Base-by-base conservation (phyloP, 2,113 vertebrate genomes). In the Nettapus auritus region DNA sequence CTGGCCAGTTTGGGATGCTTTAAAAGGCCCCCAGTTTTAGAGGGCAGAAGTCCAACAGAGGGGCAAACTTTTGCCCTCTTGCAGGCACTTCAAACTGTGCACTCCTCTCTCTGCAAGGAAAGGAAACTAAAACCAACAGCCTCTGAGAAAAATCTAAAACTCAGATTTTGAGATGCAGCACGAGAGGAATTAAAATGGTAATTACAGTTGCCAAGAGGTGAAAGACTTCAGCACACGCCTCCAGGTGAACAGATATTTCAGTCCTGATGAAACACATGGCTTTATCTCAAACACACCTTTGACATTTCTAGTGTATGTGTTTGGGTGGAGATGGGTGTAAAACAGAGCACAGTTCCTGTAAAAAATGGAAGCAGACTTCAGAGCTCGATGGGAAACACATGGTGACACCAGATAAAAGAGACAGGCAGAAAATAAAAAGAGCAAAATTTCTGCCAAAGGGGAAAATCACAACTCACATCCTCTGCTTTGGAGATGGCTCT, bases 391-490 rank as follows among this genome's bases (percentile, higher is more conserved):
- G 44, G 92, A 87, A 55, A 63, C 80, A 86, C 50, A 87, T 89
- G 67, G 79, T 28, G 5, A 64, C 82, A 91, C 66, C 73, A 89
- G 87, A 92, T 93, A 93, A 97, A 97, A 95, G 69, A 73, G 71
- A 94, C 75, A 64, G 83, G 55, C 82, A 95, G 79, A 81, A 71
- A 83, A 96, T 82, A 64, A 89, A 96, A 96, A 89, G 38, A 67
- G 68, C 95, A 96, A 93, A 94, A 96, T 95, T 88, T 96, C 95
- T 96, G 93, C 67, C 63, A 86, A 95, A 88, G 66, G 93, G 63
- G 69, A 62, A 66, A 68, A 97, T 75, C 78, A 70, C 86, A 88
- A 70, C 70, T 78, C 55, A 13, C 40, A 80, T 82, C 80, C 83
- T 96, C 87, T 70, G 57, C 85, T 96, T 94, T 76, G 90, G 89